Evolutionary conservation across 1,140 invertebrate species (phyloP).

Genomic region (Leptinotarsa lineolata): DNA sequence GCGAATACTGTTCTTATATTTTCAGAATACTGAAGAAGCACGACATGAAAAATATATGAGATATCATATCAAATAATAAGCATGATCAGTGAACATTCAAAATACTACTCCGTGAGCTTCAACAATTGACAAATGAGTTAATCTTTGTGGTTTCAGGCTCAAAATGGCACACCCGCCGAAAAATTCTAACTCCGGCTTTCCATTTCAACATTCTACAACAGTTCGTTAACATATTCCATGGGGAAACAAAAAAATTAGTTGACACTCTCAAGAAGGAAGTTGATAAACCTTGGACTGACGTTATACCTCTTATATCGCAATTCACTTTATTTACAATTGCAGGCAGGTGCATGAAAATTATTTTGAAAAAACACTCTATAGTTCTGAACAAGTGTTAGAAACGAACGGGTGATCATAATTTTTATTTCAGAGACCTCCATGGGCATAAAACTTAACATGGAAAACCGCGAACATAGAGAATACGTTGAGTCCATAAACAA

Average conservation of each 20-base stretch:
- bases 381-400: no score
- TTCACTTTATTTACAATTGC: slow-evolving; percentile 33
- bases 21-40: no score
- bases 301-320: slow-evolving; percentile 21
- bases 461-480: slow-evolving; percentile 61
- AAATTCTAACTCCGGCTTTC: slow-evolving; percentile 86
- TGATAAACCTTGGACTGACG: slow-evolving; percentile 15
- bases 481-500: slow-evolving; percentile 64
- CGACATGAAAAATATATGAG: no score
- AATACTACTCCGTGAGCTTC: no score
- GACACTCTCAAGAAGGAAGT: slow-evolving; percentile 39
- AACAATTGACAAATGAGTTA: no score
- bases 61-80: no score
- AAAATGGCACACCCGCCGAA: slow-evolving; percentile 78
- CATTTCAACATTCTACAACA: slow-evolving; percentile 86
- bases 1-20: no score
- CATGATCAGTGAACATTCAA: no score
- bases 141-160: slow-evolving; percentile 56
- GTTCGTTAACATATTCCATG: slow-evolving; percentile 73
- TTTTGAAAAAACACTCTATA: no score
- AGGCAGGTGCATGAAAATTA: slow-evolving; percentile 25
- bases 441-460: slow-evolving; percentile 71
- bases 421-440: slow-evolving; percentile 74
- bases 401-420: no score
- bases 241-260: slow-evolving; percentile 64